Base-by-base conservation (phyloP, 1,140 invertebrate species). In the Eumaeus atala region DNA sequence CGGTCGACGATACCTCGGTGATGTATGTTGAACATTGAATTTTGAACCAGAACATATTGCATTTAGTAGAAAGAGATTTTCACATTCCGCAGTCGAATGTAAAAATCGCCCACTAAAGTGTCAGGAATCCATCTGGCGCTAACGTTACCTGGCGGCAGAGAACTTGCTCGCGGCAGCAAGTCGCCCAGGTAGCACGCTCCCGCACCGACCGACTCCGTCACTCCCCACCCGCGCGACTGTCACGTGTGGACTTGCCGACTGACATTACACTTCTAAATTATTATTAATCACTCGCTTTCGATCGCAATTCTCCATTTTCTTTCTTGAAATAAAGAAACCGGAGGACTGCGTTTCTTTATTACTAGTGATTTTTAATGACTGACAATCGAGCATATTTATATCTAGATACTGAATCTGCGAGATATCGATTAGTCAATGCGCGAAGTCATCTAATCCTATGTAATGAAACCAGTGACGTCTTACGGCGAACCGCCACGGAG, bases 51-150 rank as follows among this genome's bases (percentile, higher is more conserved):
- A 55, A 55, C 35, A 35, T 55, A 36, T 48, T 48, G 54, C 47
- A 47, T 48, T 84, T 84, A 87, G 84, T 81, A 72, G 82, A 77
- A 80, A 79, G 78, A 75, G 78, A 87, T 84, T 85, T 87, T 85
- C 77, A 77, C 81, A 84, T 78, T 84, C 77, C 34, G 33, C 10
- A 9, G 6, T 37, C 50, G 74, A 83, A 83, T 85, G 85, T 54
- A 84, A 87, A 84, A 84, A 87, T 83, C 81, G 54, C 80, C 73
- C 81, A 84, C 84, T 84, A 84, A 83, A 66, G 65, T 70, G 64
- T 75, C 65, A 64, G 66, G 62, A 67, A 63, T 70, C 64, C 58
- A 63, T 68, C 64, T 70, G 69, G 77, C 80, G 77, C 73, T 68
- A 51, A 64, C 61, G 62, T 77, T 75, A 70, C 77, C 84, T 84